These are phyloP conservation scores for Heliconius eleuchia DNA, from an alignment of 1,140 invertebrate species.

Conservation along the genomic window DNA sequence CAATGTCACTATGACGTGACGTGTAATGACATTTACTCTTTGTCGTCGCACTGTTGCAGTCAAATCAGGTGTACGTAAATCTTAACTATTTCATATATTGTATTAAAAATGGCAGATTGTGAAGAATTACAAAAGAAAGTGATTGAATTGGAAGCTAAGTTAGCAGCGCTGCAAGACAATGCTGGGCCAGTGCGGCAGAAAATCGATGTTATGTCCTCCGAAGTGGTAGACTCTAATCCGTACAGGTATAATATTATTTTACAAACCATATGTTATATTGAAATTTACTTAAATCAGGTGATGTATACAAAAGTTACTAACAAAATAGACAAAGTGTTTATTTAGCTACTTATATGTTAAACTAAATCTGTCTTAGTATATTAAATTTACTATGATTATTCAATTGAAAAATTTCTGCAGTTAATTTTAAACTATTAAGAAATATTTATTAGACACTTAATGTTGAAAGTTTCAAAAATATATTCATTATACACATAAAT, in stretches of 20 bases:
- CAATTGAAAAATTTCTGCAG: too few relatives aligned
- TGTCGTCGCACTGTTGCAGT: neutral
- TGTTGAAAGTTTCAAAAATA: too few relatives aligned
- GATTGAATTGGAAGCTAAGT: conserved; percentile 82
- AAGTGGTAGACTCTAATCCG: conserved; percentile 98
- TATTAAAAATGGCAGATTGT: conserved; percentile 70
- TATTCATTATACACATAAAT: neutral
- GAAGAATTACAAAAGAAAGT: conserved; percentile 79
- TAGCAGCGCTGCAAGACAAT: conserved; percentile 73
- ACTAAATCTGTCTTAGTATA: neutral
- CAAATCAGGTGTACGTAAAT: neutral
- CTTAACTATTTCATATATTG: conserved; percentile 22
- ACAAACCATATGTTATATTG: conserved; percentile 28
- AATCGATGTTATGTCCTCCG: conserved; percentile 76
- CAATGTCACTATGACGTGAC: conserved; percentile 22
- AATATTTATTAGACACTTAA: too few relatives aligned
- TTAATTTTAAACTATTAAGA: too few relatives aligned
- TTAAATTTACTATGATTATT: neutral
- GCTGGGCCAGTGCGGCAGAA: conserved; percentile 78
- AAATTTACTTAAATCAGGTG: neutral
- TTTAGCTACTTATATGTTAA: neutral
- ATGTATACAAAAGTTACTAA: neutral
- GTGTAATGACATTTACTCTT: conserved; percentile 11
- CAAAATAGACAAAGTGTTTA: neutral
- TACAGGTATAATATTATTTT: conserved; percentile 88